Evolutionary conservation across 1,140 invertebrate genomes (phyloP).

Genomic region (Ylistrum balloti): DNA sequence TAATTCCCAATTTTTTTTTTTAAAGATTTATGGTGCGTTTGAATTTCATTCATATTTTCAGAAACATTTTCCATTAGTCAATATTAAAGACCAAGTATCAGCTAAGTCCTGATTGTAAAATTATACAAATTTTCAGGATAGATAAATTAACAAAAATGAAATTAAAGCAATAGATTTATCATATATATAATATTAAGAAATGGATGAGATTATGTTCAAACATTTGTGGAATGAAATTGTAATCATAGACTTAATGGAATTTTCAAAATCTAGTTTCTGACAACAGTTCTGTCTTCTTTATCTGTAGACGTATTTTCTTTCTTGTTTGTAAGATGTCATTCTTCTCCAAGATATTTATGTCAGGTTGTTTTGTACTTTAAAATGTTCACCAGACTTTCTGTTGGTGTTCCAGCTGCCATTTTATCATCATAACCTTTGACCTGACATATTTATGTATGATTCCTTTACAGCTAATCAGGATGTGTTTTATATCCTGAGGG

Average conservation of each 20-base stretch:
- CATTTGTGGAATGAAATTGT: constrained; percentile 7
- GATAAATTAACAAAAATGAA: too few species aligned
- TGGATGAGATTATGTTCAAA: too few species aligned
- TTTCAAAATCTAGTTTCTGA: background rate
- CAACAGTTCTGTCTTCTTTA: background rate
- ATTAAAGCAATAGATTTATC: too few species aligned
- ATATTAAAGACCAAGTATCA: too few species aligned
- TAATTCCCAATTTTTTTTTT: background rate
- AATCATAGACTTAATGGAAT: background rate
- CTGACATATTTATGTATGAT: background rate
- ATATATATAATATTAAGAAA: too few species aligned
- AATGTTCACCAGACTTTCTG: background rate
- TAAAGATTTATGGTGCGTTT: too few species aligned
- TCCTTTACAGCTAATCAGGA: constrained; percentile 33
- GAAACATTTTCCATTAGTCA: too few species aligned
- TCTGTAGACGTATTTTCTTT: background rate
- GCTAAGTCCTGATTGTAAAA: too few species aligned
- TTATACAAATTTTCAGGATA: too few species aligned
- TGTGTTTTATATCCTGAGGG: constrained; percentile 18
- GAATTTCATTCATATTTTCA: background rate
- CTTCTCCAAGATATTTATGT: background rate
- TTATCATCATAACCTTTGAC: background rate
- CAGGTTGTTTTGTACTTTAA: background rate
- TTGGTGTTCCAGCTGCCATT: background rate
- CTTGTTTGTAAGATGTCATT: background rate